Evolutionary conservation across 2,797 vertebrate genomes (phyloP), one percentile per base, ranked within the genome.

Genomic region (Oreonectes daqikongensis): DNA sequence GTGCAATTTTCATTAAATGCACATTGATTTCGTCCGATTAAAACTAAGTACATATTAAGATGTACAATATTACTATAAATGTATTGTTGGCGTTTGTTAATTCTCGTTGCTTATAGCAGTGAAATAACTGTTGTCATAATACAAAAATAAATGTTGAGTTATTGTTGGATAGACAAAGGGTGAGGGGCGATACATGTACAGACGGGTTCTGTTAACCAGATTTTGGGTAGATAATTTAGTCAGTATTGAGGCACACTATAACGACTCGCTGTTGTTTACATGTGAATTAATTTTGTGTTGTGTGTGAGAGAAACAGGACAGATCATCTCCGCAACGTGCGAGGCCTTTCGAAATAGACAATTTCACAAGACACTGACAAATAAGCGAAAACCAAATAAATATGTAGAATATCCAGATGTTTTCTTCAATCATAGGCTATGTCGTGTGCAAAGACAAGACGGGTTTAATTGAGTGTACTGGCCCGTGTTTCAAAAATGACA

Each of bases 251-350:
- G 92, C 95, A 95, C 92, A 93, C 93, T 91, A 92, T 87, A 89
- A 91, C 86, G 91, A 91, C 87, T 90, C 89, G 91, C 87, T 91
- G 92, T 94, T 94, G 95, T 97, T 96, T 97, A 94, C 95, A 93
- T 90, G 95, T 90, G 95, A 98, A 96, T 97, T 92, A 95, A 94
- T 92, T 90, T 90, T 86, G 89, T 91, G 88, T 91, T 92, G 91
- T 92, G 84, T 84, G 87, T 89, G 89, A 48, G 26, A 72, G 38
- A 32, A 50, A 50, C 57, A 72, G 6, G n/a, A 38, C 69, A 17
- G 40, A 61, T 38, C 14, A 24, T 74, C 72, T 12, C 22, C 53
- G 15, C 38, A 71, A 59, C 69, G 14, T 26, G 32, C 7, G 52
- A 15, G 69, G 55, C 35, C 52, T 52, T n/a, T 53, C 53, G 38